Base-by-base conservation (phyloP, 2,797 vertebrate genomes). In the Coregonus ussuriensis region DNA sequence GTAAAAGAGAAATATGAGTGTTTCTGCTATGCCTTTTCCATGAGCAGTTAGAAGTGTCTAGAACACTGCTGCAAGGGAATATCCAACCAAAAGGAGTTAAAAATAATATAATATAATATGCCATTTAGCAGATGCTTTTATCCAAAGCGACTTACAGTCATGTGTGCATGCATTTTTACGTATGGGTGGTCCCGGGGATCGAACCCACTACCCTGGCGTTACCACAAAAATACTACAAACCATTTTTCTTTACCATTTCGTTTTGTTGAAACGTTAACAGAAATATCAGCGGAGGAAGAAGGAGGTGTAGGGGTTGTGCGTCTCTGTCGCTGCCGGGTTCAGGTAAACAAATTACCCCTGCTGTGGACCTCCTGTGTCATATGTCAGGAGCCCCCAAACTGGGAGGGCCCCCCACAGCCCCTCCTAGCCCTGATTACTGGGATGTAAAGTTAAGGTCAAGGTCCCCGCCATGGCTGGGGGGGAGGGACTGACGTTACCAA, bases 381-480 rank as follows among this genome's bases (percentile, higher is more conserved):
- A 83, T 87, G 87, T 89, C 88, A 90, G 84, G 65, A 84, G 85
- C 84, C 79, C 86, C 83, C 82, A 87, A 87, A 86, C 81, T 77
- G 83, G 82, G 81, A 87, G 85, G 53, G 74, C 67, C 79, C 77
- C 68, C 56, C 18, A 56, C 29, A 31, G 59, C 69, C 66, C 88
- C 88, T 66, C 76, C 89, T 85, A 85, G 87, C 86, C 75, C 86
- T 79, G 85, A 90, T 87, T 91, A 84, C 81, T 73, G 79, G 83
- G 86, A 90, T 92, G 91, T 91, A 91, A 91, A 92, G 88, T 91
- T 91, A 87, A 90, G 90, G 91, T 92, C 91, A 93, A 93, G 91
- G 89, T 91, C 88, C 87, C 86, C 81, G 83, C 83, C 75, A 84
- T 86, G 74, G 77, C 77, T 77, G 71, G 68, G 71, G 77, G 41